Evolutionary conservation across 2,888 invertebrate species (phyloP).

Genomic region (Omphaloscelis lunosa): DNA sequence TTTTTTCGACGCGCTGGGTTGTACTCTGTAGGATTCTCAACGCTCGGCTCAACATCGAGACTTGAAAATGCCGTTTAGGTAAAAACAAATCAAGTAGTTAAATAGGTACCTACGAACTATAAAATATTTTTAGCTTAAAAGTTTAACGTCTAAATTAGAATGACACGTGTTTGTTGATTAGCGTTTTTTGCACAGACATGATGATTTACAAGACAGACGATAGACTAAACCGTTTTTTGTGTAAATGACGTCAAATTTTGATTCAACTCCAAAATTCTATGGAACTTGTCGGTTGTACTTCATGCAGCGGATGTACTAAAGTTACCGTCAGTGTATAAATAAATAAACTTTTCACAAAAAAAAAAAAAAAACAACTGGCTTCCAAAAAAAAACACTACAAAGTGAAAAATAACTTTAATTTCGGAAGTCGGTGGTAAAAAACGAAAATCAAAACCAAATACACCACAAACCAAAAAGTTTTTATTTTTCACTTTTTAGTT

Average conservation of each 20-base stretch:
- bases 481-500: too few species aligned
- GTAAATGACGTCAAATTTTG: constrained; percentile 36
- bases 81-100: not conserved
- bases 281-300: not conserved
- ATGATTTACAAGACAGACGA: constrained; percentile 39
- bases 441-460: too few species aligned
- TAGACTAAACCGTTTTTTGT: constrained; percentile 54
- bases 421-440: too few species aligned
- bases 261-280: not conserved
- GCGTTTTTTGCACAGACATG: constrained; percentile 29
- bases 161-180: constrained; percentile 34
- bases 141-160: constrained; percentile 12
- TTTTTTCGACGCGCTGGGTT: too few species aligned
- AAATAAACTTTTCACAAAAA: too few species aligned
- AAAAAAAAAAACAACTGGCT: too few species aligned
- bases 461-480: too few species aligned
- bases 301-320: not conserved
- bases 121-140: not conserved
- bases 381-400: too few species aligned
- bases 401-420: too few species aligned
- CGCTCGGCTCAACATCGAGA: too few species aligned
- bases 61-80: not conserved
- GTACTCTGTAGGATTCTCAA: too few species aligned
- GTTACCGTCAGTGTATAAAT: too few species aligned
- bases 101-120: not conserved